A percentile compares a stretch with the other conserved stretches of the same genome.
These are phyloP conservation scores for Ceuthmochares aereus DNA, from an alignment of 2,113 vertebrate genomes.

Conservation along the genomic window DNA sequence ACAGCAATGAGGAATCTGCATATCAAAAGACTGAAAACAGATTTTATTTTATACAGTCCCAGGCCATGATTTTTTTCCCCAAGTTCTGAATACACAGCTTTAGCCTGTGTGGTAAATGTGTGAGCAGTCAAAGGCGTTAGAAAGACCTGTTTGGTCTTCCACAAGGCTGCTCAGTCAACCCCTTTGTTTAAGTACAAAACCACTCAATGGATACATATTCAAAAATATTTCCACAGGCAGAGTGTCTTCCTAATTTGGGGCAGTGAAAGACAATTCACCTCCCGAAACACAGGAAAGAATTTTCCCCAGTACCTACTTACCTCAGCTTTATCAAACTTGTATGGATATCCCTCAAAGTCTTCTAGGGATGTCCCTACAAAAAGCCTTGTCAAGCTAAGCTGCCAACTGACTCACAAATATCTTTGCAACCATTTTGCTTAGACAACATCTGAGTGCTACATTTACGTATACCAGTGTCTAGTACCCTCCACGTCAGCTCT, in stretches of 20 bases:
- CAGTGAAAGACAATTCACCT: background rate
- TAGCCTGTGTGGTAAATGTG: background rate
- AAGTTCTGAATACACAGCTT: rapidly evolving
- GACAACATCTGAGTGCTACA: background rate
- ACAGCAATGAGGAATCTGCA: background rate
- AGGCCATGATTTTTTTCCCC: rapidly evolving
- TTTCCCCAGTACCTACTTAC: background rate
- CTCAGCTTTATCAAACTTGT: background rate
- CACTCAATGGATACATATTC: background rate
- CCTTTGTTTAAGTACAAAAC: background rate
- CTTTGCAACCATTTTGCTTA: background rate
- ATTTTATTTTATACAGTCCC: background rate
- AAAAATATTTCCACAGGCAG: background rate
- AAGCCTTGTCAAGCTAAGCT: background rate
- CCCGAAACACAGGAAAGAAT: background rate
- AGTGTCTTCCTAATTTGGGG: background rate
- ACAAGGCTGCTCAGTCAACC: background rate
- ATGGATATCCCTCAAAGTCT: background rate
- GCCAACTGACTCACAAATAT: background rate
- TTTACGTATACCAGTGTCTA: background rate
- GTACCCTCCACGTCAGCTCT: background rate
- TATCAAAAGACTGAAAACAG: background rate
- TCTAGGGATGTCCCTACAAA: background rate
- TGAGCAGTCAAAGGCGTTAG: background rate
- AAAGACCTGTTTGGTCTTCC: background rate